Evolutionary conservation across 2,113 vertebrate genomes (phyloP).

Genomic region (Andinoacara biseriatus): DNA sequence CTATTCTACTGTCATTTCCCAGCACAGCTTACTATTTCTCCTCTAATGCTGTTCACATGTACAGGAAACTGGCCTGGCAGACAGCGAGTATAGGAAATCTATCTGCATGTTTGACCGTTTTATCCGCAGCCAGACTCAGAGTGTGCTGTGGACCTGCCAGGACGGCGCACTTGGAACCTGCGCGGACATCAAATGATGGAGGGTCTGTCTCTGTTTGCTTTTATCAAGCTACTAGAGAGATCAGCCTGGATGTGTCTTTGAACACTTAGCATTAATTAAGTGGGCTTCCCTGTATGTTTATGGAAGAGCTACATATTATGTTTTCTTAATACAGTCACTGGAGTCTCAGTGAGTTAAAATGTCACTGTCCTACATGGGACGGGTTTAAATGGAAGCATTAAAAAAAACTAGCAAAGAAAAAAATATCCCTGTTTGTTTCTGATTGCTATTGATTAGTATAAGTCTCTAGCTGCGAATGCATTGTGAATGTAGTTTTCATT

Average conservation of each 20-base stretch:
- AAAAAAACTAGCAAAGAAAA: background rate
- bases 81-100: constrained; percentile 75
- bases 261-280: constrained; percentile 68
- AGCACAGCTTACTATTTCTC: constrained; percentile 52
- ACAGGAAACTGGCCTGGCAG: constrained; percentile 72
- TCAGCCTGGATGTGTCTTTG: constrained; percentile 52
- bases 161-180: constrained; percentile 58
- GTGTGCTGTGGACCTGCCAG: constrained; percentile 72
- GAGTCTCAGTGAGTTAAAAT: background rate
- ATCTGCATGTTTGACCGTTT: constrained; percentile 74
- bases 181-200: constrained; percentile 40
- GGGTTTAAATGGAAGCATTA: constrained; percentile 5
- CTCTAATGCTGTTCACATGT: constrained; percentile 74
- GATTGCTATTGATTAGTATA: background rate
- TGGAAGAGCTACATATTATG: constrained; percentile 46
- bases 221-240: constrained; percentile 41
- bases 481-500: constrained; percentile 18
- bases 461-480: background rate
- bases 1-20: constrained; percentile 64
- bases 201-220: constrained; percentile 46
- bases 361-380: background rate
- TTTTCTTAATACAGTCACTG: constrained; percentile 56
- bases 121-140: constrained; percentile 76
- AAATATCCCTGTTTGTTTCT: background rate
- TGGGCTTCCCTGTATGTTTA: constrained; percentile 45